These are phyloP conservation scores for Origma solitaria DNA, from an alignment of 2,113 vertebrate species.

Conservation along the genomic window DNA sequence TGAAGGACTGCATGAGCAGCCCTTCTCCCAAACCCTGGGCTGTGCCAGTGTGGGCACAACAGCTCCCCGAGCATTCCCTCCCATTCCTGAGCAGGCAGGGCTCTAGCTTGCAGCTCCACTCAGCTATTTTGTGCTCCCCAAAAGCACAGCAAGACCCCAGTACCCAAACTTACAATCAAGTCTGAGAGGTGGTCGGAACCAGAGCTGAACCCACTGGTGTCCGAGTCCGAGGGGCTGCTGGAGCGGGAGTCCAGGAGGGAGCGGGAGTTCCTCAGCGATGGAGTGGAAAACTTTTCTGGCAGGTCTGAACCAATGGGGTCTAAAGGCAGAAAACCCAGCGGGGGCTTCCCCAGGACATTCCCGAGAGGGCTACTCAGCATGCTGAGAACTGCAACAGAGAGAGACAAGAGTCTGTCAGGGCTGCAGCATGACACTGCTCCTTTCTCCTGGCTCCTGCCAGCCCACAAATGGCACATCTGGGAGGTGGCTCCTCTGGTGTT, in stretches of 20 bases:
- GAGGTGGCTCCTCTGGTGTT: not conserved
- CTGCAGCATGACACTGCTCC: not conserved
- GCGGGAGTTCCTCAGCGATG: slow-evolving; percentile 79
- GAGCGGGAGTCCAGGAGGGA: slow-evolving; percentile 92
- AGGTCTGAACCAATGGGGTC: slow-evolving; percentile 84
- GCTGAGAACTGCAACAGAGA: slow-evolving; percentile 71
- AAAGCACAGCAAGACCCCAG: not conserved
- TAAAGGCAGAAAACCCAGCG: slow-evolving; percentile 78
- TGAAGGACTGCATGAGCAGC: not conserved
- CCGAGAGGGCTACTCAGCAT: slow-evolving; percentile 86
- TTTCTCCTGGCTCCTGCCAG: not conserved
- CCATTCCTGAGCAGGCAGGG: not conserved
- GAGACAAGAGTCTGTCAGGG: not conserved
- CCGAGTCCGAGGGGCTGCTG: slow-evolving; percentile 95
- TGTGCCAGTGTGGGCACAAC: not conserved
- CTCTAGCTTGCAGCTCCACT: not conserved
- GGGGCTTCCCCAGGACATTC: slow-evolving; percentile 81
- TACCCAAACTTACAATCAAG: slow-evolving; percentile 78
- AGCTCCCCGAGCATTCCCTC: not conserved
- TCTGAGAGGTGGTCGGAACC: slow-evolving; percentile 96
- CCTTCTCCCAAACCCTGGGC: not conserved
- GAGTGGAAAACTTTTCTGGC: slow-evolving; percentile 84
- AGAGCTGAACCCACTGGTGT: slow-evolving; percentile 98
- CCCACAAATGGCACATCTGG: accelerated
- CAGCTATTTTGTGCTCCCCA: not conserved